Conservation (phyloP, 2,797 vertebrate genomes). For the Argyrosomus regius region DNA sequence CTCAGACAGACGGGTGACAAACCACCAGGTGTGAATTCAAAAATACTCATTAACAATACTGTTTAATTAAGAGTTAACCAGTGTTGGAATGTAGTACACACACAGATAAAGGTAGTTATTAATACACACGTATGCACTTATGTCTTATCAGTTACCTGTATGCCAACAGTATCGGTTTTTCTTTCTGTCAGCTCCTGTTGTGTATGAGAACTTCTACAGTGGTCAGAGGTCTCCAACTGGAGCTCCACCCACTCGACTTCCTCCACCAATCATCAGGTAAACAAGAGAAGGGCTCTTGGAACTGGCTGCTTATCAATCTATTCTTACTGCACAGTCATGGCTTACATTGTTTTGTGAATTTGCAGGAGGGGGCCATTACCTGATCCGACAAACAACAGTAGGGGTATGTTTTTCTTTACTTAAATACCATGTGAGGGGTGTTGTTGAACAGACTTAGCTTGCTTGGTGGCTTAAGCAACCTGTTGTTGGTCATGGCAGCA, state of each 20-base stretch:
- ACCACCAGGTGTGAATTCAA: slow-evolving; percentile 88
- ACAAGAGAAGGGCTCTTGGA: not conserved
- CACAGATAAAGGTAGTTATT: not conserved
- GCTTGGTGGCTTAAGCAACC: not conserved
- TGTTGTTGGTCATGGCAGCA: not conserved
- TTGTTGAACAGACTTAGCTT: not conserved
- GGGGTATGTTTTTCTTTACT: slow-evolving; percentile 73
- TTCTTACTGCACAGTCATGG: not conserved
- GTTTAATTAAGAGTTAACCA: slow-evolving; percentile 13
- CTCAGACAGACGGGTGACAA: slow-evolving; percentile 89
- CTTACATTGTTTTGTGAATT: slow-evolving; percentile 52
- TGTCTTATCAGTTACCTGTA: not conserved
- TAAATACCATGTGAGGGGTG: not conserved
- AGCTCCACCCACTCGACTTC: slow-evolving; percentile 36
- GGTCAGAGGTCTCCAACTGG: slow-evolving; percentile 79
- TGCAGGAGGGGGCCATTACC: slow-evolving; percentile 88
- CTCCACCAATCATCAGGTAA: slow-evolving; percentile 74
- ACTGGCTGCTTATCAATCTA: not conserved
- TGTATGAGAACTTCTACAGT: slow-evolving; percentile 95
- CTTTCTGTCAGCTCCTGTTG: slow-evolving; percentile 84
- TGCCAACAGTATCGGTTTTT: not conserved
- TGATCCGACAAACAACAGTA: slow-evolving; percentile 73
- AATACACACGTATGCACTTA: not conserved
- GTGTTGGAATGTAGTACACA: not conserved
- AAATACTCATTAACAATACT: not conserved